These are phyloP conservation scores for Nanorana parkeri DNA, from an alignment of 2,113 vertebrate genomes.

Conservation along the genomic window DNA sequence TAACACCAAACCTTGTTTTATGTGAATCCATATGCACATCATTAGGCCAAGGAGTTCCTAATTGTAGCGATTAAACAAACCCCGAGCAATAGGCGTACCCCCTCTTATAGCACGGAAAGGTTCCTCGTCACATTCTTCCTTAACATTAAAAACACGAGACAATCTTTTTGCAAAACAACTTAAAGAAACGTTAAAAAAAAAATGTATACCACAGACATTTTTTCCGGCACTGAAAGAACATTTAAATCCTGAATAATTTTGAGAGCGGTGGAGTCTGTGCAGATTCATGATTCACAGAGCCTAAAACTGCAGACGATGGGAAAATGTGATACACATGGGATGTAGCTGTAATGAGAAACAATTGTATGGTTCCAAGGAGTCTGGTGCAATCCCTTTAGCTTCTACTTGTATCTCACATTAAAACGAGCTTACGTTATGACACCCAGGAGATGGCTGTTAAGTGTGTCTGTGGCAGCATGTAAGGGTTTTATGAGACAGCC, in stretches of 20 bases:
- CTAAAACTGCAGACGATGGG: conserved; percentile 19
- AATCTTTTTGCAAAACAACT: conserved; percentile 2
- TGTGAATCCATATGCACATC: neutral
- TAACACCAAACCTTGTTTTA: neutral
- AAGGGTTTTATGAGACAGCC: no score
- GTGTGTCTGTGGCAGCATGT: neutral
- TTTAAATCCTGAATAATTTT: neutral
- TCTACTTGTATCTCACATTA: neutral
- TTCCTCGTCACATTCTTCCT: neutral
- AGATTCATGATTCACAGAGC: conserved; percentile 35
- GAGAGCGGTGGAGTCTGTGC: neutral
- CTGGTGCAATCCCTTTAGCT: neutral
- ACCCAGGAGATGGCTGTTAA: neutral
- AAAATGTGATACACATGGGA: conserved; percentile 41
- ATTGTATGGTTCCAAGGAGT: conserved; percentile 24
- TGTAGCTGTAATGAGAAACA: conserved; percentile 13
- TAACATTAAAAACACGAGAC: neutral
- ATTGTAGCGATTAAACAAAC: neutral
- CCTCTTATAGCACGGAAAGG: neutral
- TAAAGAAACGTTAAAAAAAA: conserved; percentile 5
- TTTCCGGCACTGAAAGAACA: conserved; percentile 3
- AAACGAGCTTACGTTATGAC: neutral
- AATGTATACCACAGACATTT: conserved; percentile 41
- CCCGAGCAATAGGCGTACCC: neutral
- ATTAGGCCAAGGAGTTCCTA: neutral